Evolutionary conservation across 2,113 vertebrate species (phyloP).

Genomic region (Diadophis punctatus): DNA sequence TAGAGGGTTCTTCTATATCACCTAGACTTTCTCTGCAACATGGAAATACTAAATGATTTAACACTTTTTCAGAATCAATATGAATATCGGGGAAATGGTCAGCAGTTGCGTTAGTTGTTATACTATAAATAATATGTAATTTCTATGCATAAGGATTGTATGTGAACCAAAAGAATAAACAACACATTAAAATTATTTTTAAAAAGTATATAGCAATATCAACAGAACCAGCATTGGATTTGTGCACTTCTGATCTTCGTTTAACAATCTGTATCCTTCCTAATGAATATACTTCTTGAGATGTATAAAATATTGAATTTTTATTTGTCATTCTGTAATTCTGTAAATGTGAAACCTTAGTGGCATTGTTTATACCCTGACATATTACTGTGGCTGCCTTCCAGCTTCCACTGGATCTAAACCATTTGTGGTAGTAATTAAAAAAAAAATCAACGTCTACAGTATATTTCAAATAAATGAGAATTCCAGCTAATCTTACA

Average conservation of each 20-base stretch:
- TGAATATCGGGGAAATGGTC: slow-evolving; percentile 5
- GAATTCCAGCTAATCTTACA: not conserved
- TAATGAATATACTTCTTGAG: slow-evolving; percentile 16
- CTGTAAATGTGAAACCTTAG: not conserved
- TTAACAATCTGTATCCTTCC: slow-evolving; percentile 26
- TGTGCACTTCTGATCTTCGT: slow-evolving; percentile 29
- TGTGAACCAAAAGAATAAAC: slow-evolving; percentile 43
- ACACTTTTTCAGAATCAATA: slow-evolving; percentile 56
- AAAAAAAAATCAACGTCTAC: not conserved
- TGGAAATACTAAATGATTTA: slow-evolving; percentile 38
- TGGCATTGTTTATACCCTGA: not conserved
- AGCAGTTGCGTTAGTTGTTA: not conserved
- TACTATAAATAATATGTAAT: not conserved
- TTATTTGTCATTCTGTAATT: not conserved
- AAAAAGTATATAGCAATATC: slow-evolving; percentile 6
- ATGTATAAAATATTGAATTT: not conserved
- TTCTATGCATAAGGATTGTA: not conserved
- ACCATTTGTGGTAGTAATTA: not conserved
- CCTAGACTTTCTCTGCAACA: slow-evolving; percentile 38
- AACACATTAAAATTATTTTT: slow-evolving; percentile 38
- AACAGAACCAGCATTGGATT: slow-evolving; percentile 28
- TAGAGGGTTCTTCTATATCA: slow-evolving; percentile 12
- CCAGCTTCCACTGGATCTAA: not conserved
- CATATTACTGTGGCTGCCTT: not conserved
- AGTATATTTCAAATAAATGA: not conserved